A percentile compares a stretch with the other conserved stretches of the same genome.
Evolutionary conservation across 2,797 vertebrate species (phyloP).

Genomic region (Podargus strigoides): DNA sequence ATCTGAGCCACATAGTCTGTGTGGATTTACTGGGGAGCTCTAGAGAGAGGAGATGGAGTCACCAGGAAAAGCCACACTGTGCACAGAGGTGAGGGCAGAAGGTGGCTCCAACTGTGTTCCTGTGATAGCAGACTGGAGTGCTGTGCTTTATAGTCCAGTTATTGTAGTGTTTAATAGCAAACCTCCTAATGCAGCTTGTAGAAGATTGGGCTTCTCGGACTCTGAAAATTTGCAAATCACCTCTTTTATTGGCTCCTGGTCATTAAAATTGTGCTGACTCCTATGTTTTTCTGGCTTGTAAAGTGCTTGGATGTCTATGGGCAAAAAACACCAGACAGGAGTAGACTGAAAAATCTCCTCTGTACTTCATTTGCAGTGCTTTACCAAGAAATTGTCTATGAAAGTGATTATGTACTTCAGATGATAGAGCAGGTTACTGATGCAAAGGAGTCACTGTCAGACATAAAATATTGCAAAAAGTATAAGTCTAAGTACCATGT

Average conservation of each 20-base stretch:
- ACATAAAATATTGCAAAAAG: background rate
- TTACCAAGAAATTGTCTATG: background rate
- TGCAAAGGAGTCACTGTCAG: background rate
- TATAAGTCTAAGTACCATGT: background rate
- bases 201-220: background rate
- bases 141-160: background rate
- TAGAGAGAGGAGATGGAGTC: background rate
- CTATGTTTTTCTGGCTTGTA: background rate
- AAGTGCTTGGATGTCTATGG: background rate
- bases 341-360: background rate
- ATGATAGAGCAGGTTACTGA: background rate
- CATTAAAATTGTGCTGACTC: background rate
- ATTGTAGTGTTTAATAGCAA: background rate
- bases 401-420: background rate
- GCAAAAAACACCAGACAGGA: background rate
- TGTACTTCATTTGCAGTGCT: background rate
- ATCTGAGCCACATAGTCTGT: fast-evolving
- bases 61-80: background rate
- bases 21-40: background rate
- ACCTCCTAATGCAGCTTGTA: background rate
- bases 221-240: background rate
- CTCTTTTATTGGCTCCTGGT: background rate
- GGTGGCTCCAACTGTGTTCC: background rate
- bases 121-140: background rate
- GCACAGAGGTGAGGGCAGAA: background rate